Evolutionary conservation across 2,797 vertebrate species (phyloP).

Genomic region (Acanthurus tractus): DNA sequence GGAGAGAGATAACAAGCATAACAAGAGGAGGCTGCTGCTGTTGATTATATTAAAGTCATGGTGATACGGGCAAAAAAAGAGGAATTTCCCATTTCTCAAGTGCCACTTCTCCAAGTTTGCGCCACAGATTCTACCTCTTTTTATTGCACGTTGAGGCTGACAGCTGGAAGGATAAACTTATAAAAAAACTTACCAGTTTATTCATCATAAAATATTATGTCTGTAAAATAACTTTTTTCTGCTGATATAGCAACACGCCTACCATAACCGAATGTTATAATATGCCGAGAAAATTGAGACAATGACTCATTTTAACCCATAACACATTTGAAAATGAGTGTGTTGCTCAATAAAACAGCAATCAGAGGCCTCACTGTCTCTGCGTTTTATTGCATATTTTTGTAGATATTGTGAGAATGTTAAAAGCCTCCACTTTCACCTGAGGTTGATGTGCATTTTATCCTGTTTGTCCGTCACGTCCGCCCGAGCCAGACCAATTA

Average conservation of each 20-base stretch:
- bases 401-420: constrained; percentile 2
- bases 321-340: constrained; percentile 25
- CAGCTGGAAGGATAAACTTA: constrained; percentile 68
- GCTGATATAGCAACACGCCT: constrained; percentile 39
- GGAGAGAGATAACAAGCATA: constrained; percentile 60
- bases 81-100: constrained; percentile 67
- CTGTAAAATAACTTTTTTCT: constrained; percentile 44
- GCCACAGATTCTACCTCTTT: constrained; percentile 68
- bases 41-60: constrained; percentile 71
- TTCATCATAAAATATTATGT: constrained; percentile 57
- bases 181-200: no score
- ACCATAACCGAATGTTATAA: constrained; percentile 21
- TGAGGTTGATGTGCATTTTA: constrained; percentile 52
- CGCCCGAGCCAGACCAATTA: constrained; percentile 46
- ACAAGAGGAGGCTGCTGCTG: constrained; percentile 62
- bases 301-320: constrained; percentile 35
- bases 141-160: constrained; percentile 72
- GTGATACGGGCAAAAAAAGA: constrained; percentile 45
- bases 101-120: constrained; percentile 61
- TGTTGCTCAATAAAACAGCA: constrained; percentile 30
- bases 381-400: neutral
- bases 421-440: constrained; percentile 45
- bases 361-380: constrained; percentile 16
- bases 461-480: constrained; percentile 60
- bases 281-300: constrained; percentile 19